Conservation (phyloP, 2,888 invertebrate genomes). For the Latrodectus hesperus region DNA sequence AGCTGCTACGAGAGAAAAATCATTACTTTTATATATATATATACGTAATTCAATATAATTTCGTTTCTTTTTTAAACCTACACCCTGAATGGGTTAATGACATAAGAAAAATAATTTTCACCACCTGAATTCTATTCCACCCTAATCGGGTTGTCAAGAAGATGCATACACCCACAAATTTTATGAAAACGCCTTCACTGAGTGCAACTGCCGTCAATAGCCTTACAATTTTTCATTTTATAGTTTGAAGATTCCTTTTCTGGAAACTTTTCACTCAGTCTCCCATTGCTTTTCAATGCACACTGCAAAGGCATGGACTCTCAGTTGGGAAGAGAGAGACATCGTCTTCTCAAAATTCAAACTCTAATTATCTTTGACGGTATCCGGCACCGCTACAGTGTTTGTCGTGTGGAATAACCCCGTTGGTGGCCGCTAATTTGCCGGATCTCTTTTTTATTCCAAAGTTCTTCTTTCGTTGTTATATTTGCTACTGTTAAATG, state of each 20-base stretch:
- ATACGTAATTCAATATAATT: not conserved
- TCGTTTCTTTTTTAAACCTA: conserved; percentile 21
- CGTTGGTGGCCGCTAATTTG: conserved; percentile 19
- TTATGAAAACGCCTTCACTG: conserved; percentile 33
- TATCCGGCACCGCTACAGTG: conserved; percentile 26
- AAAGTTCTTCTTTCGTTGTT: conserved; percentile 19
- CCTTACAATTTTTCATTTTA: conserved; percentile 24
- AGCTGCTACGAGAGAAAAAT: too few species aligned
- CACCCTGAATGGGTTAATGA: conserved; percentile 60
- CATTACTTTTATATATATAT: too few species aligned
- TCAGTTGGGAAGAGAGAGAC: not conserved
- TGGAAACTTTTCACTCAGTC: not conserved
- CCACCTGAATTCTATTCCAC: conserved; percentile 41
- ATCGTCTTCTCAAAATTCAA: conserved; percentile 1
- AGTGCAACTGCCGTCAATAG: conserved; percentile 45
- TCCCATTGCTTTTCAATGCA: conserved; percentile 16
- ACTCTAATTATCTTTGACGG: conserved; percentile 25
- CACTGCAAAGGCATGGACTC: not conserved
- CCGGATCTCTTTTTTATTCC: not conserved
- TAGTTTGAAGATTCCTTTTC: conserved; percentile 6
- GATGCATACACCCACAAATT: conserved; percentile 52
- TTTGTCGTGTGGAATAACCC: conserved; percentile 7
- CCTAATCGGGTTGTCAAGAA: conserved; percentile 29
- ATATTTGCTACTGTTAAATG: conserved; percentile 20
- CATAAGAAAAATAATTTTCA: conserved; percentile 38